Percentiles rank a stretch among this genome's conserved stretches.
Conservation (phyloP, 1,140 invertebrate genomes). For the Micrasema longulum region DNA sequence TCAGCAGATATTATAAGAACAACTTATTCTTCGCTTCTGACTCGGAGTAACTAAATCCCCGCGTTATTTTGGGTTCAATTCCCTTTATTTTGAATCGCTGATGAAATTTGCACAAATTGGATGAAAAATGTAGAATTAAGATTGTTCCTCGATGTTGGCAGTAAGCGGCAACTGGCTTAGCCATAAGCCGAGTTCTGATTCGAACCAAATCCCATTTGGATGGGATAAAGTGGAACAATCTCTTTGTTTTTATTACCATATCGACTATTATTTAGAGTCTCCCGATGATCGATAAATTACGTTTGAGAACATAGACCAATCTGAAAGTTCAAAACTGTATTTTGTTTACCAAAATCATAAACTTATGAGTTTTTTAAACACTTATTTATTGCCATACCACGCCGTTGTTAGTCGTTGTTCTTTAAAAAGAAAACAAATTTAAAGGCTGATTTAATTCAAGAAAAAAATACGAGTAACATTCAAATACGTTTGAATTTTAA, state of each 20-base stretch:
- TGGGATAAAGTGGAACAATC: constrained; percentile 12
- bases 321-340: too few relatives aligned
- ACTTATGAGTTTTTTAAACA: too few relatives aligned
- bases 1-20: constrained; percentile 38
- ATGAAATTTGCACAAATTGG: constrained; percentile 28
- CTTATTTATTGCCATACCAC: too few relatives aligned
- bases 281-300: too few relatives aligned
- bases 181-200: constrained; percentile 22
- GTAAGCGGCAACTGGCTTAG: constrained; percentile 26
- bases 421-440: too few relatives aligned
- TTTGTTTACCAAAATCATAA: too few relatives aligned
- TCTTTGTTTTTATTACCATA: constrained; percentile 7
- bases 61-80: constrained; percentile 24
- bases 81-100: constrained; percentile 21
- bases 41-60: constrained; percentile 19
- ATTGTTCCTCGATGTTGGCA: constrained; percentile 18
- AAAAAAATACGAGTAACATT: too few relatives aligned
- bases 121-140: constrained; percentile 26
- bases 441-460: too few relatives aligned
- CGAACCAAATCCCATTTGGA: constrained; percentile 21
- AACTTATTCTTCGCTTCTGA: constrained; percentile 22
- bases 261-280: too few relatives aligned
- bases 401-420: too few relatives aligned
- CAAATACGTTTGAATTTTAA: too few relatives aligned
- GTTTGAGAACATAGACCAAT: too few relatives aligned